phyloP scores from a whole-genome alignment of 2,888 invertebrate species.

The Melieria omissa region DNA sequence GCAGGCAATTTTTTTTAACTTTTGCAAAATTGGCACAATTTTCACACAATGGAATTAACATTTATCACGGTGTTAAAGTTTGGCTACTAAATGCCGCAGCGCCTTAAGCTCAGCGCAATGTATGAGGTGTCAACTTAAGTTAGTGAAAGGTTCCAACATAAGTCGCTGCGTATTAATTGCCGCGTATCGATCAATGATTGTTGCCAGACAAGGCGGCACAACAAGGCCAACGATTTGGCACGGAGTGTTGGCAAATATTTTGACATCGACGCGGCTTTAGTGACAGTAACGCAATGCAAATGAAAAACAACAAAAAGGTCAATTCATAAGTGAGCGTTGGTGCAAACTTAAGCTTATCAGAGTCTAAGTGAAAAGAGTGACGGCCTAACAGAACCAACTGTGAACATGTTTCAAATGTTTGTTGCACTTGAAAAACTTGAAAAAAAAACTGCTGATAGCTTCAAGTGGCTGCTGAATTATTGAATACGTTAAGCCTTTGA shows the following conservation, averaged over 20 bases:
- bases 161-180: conserved; percentile 29
- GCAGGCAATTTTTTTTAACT: conserved; percentile 17
- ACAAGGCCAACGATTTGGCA: conserved; percentile 8
- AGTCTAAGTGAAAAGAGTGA: too few relatives aligned
- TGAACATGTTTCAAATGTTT: too few relatives aligned
- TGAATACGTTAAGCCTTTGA: too few relatives aligned
- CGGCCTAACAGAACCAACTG: too few relatives aligned
- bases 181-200: conserved; percentile 34
- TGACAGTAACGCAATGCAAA: too few relatives aligned
- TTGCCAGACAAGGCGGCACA: conserved; percentile 24
- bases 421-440: too few relatives aligned
- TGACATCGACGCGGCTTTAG: conserved; percentile 35
- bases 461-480: too few relatives aligned
- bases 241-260: conserved; percentile 38
- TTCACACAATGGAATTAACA: conserved; percentile 60
- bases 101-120: conserved; percentile 6
- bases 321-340: too few relatives aligned
- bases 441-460: too few relatives aligned
- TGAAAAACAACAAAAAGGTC: too few relatives aligned
- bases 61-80: conserved; percentile 55
- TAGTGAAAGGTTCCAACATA: conserved; percentile 55
- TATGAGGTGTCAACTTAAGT: conserved; percentile 63
- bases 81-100: background rate
- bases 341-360: too few relatives aligned
- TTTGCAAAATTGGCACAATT: conserved; percentile 45